Conservation (phyloP, 1,140 invertebrate genomes). For the Drosophila repletoides region DNA sequence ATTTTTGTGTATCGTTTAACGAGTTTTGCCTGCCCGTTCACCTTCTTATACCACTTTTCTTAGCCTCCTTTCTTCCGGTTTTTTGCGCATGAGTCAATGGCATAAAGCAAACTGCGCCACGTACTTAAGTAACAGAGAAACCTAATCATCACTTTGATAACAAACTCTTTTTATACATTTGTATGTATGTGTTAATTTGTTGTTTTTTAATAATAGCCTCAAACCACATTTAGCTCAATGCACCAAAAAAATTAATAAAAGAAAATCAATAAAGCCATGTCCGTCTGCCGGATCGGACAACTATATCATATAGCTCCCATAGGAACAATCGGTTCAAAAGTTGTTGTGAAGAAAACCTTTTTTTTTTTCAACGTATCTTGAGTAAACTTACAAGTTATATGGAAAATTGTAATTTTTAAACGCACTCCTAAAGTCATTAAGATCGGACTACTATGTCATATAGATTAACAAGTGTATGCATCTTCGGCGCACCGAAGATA, state of each 20-base stretch:
- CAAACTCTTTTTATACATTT: neutral
- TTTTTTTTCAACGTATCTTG: too few relatives aligned
- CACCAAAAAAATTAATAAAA: slow-evolving; percentile 12
- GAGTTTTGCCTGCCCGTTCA: neutral
- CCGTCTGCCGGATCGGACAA: too few relatives aligned
- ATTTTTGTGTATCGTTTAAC: neutral
- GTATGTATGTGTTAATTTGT: neutral
- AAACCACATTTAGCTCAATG: slow-evolving; percentile 6
- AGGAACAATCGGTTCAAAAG: too few relatives aligned
- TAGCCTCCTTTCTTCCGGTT: slow-evolving; percentile 45
- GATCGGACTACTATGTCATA: too few relatives aligned
- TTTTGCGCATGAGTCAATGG: slow-evolving; percentile 59
- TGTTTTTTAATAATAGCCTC: slow-evolving; percentile 6
- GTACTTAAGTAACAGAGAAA: slow-evolving; percentile 25
- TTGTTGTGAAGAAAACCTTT: too few relatives aligned
- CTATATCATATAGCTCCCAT: too few relatives aligned
- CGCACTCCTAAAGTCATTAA: too few relatives aligned
- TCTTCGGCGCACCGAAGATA: too few relatives aligned
- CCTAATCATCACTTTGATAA: slow-evolving; percentile 31
- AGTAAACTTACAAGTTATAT: too few relatives aligned
- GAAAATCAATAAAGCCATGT: too few relatives aligned
- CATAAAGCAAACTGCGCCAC: slow-evolving; percentile 33
- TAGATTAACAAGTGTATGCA: too few relatives aligned
- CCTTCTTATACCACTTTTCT: neutral
- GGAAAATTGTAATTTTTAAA: too few relatives aligned